These are phyloP conservation scores for Malurus splendens DNA, from an alignment of 2,797 vertebrate genomes.

Conservation along the genomic window DNA sequence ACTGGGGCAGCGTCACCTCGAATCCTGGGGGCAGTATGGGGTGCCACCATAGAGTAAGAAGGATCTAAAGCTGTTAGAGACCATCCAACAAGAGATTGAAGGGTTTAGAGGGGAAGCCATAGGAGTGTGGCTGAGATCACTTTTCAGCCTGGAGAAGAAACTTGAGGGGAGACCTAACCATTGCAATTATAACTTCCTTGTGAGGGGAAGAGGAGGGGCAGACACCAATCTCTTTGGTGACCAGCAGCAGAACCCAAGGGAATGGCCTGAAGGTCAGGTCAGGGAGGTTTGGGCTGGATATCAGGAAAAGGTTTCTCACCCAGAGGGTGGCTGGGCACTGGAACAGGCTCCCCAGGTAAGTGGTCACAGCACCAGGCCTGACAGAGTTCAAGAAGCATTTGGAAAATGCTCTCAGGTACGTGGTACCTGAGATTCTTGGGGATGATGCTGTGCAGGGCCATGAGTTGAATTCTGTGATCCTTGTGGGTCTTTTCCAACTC, in stretches of 20 bases:
- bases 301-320: neutral
- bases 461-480: neutral
- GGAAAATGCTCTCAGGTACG: neutral
- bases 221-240: neutral
- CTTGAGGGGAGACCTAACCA: neutral
- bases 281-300: neutral
- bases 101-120: neutral
- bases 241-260: rapidly evolving
- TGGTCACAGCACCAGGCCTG: neutral
- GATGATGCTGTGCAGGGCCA: neutral
- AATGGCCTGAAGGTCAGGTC: neutral
- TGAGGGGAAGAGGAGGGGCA: neutral
- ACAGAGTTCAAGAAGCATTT: neutral
- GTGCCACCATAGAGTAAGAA: rapidly evolving
- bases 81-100: neutral
- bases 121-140: neutral
- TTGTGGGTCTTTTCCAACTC: neutral
- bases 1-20: rapidly evolving
- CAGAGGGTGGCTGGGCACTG: rapidly evolving
- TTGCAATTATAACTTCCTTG: neutral
- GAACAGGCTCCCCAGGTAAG: neutral
- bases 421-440: neutral
- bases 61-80: neutral
- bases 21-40: neutral
- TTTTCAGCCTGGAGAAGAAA: neutral